phyloP scores from a whole-genome alignment of 2,797 vertebrate genomes.

The Phaenicophaeus curvirostris region DNA sequence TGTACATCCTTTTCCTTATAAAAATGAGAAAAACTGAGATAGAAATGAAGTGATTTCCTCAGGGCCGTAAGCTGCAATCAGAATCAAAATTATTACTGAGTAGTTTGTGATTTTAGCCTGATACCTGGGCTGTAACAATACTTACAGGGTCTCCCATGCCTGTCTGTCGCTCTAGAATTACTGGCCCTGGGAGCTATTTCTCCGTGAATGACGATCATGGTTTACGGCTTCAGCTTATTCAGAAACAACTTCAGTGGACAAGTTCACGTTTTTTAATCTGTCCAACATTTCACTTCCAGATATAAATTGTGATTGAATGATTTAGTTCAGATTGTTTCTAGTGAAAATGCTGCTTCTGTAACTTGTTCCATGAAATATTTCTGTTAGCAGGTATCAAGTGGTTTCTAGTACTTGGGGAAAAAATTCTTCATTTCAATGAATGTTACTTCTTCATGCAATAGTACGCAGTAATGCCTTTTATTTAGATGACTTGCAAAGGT shows the following conservation, averaged over 20 bases:
- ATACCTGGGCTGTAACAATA: neutral
- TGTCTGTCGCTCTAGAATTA: neutral
- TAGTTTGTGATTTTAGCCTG: neutral
- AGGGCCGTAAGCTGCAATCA: neutral
- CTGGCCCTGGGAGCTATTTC: neutral
- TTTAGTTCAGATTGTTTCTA: constrained; percentile 37
- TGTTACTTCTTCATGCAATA: neutral
- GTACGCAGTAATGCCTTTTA: neutral
- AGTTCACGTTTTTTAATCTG: neutral
- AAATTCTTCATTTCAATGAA: neutral
- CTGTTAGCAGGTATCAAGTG: constrained; percentile 18
- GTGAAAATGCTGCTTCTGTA: neutral
- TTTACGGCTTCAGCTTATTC: constrained; percentile 14
- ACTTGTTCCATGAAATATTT: constrained; percentile 34
- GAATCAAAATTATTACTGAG: neutral
- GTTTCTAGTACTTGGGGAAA: neutral
- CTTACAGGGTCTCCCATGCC: neutral
- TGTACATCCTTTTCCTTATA: neutral
- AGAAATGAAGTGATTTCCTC: constrained; percentile 33
- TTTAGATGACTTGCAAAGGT: constrained; percentile 5
- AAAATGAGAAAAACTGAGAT: neutral
- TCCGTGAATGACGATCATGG: neutral
- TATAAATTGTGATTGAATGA: constrained; percentile 49
- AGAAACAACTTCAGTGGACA: neutral
- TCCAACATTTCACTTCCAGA: neutral